These are phyloP conservation scores for Malacoraja senta DNA, from an alignment of 2,797 vertebrate species.

Conservation along the genomic window DNA sequence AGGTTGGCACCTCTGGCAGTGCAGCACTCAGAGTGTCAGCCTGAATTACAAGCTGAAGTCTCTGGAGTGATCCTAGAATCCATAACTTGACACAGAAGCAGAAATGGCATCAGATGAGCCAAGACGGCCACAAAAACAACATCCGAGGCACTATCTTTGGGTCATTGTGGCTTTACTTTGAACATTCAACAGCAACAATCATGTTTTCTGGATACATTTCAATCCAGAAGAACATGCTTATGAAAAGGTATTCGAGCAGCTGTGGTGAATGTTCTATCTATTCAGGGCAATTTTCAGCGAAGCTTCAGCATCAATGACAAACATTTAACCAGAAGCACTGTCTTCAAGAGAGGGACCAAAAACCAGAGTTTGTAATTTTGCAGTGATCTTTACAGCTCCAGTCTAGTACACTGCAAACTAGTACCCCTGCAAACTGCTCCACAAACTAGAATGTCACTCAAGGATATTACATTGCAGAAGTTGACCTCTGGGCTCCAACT, in stretches of 20 bases:
- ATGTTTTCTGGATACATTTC: not conserved
- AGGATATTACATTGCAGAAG: not conserved
- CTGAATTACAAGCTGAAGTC: not conserved
- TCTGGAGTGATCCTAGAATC: not conserved
- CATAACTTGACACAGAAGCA: not conserved
- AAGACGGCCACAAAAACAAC: not conserved
- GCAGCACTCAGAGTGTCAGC: not conserved
- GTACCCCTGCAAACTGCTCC: not conserved
- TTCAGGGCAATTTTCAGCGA: not conserved
- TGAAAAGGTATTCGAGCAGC: not conserved
- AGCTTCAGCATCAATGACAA: not conserved
- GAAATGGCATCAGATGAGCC: not conserved
- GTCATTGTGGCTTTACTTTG: not conserved
- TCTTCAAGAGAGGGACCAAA: not conserved
- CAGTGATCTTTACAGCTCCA: not conserved
- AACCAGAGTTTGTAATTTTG: not conserved
- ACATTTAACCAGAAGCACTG: not conserved
- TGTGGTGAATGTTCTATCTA: not conserved
- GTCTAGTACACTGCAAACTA: not conserved
- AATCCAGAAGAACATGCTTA: not conserved
- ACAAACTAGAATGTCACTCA: not conserved
- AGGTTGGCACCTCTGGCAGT: not conserved
- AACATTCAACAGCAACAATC: not conserved
- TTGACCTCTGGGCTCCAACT: not conserved
- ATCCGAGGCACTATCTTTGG: not conserved